Evolutionary conservation across 2,113 vertebrate genomes (phyloP).

Genomic region (Chaetodon trifascialis): DNA sequence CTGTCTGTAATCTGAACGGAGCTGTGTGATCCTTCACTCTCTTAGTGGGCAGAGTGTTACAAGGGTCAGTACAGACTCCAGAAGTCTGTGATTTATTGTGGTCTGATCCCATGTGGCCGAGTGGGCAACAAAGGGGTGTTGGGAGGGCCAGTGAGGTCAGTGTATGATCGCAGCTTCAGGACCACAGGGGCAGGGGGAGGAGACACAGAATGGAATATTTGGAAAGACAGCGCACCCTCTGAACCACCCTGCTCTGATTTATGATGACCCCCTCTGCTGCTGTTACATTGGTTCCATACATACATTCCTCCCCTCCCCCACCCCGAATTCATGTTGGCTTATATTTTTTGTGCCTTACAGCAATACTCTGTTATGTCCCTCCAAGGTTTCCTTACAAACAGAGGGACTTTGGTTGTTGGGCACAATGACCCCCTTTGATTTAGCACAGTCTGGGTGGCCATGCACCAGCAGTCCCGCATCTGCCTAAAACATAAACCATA

Average conservation of each 20-base stretch:
- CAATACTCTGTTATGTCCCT: conserved; percentile 39
- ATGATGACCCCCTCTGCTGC: conserved; percentile 61
- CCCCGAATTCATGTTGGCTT: conserved; percentile 43
- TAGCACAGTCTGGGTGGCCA: conserved; percentile 72
- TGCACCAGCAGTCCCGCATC: conserved; percentile 39
- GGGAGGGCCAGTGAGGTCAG: conserved; percentile 56
- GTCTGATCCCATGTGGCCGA: conserved; percentile 45
- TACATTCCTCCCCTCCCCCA: conserved; percentile 57
- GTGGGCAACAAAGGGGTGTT: conserved; percentile 65
- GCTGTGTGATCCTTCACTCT: conserved; percentile 34
- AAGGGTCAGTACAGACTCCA: conserved; percentile 39
- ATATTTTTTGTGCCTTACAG: conserved; percentile 51
- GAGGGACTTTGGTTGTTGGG: conserved; percentile 65
- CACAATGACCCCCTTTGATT: conserved; percentile 79
- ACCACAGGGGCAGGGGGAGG: conserved; percentile 34
- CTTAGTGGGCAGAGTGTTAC: conserved; percentile 42
- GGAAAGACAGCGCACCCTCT: conserved; percentile 50
- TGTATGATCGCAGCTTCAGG: conserved; percentile 47
- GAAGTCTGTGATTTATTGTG: conserved; percentile 61
- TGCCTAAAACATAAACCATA: conserved; percentile 53
- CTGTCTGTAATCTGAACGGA: conserved; percentile 42
- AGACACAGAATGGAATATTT: conserved; percentile 44
- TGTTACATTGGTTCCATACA: conserved; percentile 64
- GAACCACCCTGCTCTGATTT: conserved; percentile 66
- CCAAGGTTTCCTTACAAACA: conserved; percentile 65